Conservation (phyloP, 2,113 vertebrate species). For the Pachycephala philippinensis region DNA sequence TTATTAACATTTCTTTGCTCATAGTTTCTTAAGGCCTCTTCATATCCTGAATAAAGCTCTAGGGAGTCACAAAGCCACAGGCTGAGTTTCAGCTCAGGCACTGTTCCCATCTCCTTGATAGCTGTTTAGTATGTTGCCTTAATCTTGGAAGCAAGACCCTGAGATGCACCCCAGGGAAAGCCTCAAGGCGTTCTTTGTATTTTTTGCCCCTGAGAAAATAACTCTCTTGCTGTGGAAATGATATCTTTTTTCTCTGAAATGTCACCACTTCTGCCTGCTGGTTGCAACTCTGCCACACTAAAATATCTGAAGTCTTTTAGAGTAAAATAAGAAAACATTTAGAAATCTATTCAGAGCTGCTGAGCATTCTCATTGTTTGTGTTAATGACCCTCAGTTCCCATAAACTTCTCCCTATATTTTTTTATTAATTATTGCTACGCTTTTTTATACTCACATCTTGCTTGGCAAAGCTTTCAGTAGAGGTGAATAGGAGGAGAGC, state of each 20-base stretch:
- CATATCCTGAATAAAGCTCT: constrained; percentile 11
- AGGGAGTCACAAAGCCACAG: constrained; percentile 49
- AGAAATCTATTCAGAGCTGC: neutral
- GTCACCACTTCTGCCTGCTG: neutral
- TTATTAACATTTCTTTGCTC: constrained; percentile 46
- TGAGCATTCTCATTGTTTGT: neutral
- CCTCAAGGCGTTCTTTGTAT: neutral
- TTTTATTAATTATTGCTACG: neutral
- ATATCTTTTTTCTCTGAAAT: neutral
- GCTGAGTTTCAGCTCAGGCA: neutral
- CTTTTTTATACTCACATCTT: neutral
- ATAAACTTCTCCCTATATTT: neutral
- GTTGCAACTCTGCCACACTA: neutral
- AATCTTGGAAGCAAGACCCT: constrained; percentile 30
- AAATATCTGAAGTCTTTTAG: neutral
- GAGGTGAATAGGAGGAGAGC: neutral
- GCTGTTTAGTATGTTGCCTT: constrained; percentile 28
- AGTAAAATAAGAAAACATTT: constrained; percentile 19
- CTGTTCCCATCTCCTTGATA: neutral
- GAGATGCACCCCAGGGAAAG: constrained; percentile 37
- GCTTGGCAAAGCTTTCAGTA: neutral
- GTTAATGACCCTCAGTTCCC: neutral
- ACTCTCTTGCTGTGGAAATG: neutral
- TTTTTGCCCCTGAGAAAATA: constrained; percentile 6
- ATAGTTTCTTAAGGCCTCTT: constrained; percentile 20